A percentile compares a stretch with the other conserved stretches of the same genome.
phyloP scores from a whole-genome alignment of 1,140 invertebrate species.

The Coenobita brevimanus region DNA sequence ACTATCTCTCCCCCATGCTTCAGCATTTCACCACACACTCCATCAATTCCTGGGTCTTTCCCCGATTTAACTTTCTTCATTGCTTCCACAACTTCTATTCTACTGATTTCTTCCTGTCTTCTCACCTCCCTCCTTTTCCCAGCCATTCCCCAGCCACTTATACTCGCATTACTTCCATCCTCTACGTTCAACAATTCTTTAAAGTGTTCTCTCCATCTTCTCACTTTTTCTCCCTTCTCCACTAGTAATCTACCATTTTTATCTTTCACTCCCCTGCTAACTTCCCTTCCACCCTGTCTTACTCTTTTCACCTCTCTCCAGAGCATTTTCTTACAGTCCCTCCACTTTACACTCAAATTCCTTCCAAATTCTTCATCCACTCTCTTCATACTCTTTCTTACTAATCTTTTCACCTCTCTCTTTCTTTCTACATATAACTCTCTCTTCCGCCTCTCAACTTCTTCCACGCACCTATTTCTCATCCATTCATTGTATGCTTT shows the following conservation, averaged over 20 bases:
- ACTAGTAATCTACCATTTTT: background rate
- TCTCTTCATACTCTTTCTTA: background rate
- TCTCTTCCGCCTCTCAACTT: background rate
- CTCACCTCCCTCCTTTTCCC: too few species aligned
- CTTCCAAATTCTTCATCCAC: background rate
- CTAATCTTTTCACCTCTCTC: background rate
- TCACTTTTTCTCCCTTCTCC: conserved; percentile 4
- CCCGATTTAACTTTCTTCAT: too few species aligned
- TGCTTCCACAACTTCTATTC: too few species aligned
- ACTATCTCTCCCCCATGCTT: too few species aligned
- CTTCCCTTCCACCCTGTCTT: background rate
- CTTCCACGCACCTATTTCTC: background rate
- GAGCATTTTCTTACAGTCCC: background rate
- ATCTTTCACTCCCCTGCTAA: background rate
- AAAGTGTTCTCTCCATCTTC: too few species aligned
- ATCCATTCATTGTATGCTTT: too few species aligned
- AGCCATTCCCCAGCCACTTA: too few species aligned
- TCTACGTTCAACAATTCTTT: too few species aligned
- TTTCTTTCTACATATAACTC: background rate
- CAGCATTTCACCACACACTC: too few species aligned
- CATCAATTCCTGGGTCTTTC: too few species aligned
- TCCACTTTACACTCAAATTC: background rate
- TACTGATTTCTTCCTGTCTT: too few species aligned
- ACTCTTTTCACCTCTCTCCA: background rate
- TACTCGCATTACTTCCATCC: too few species aligned